phyloP scores from a whole-genome alignment of 2,797 vertebrate genomes.

The Lerista edwardsae region DNA sequence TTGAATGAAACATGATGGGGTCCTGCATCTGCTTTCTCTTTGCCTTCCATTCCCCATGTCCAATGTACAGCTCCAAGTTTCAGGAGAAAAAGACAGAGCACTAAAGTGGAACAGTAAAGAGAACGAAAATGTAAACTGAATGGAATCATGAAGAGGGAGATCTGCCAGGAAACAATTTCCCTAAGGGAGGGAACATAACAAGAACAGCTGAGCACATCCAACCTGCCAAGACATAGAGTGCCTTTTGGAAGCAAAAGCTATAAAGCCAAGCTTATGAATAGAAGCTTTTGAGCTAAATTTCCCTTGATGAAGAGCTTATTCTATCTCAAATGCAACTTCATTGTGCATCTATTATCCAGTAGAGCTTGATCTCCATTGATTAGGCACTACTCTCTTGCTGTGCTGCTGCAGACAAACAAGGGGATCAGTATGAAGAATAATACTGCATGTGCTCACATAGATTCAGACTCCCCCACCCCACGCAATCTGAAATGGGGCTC shows the following conservation, averaged over 20 bases:
- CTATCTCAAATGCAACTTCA: background rate
- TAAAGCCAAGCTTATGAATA: background rate
- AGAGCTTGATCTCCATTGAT: background rate
- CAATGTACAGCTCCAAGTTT: background rate
- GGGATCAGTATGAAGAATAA: background rate
- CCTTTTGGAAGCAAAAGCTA: background rate
- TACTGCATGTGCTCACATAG: background rate
- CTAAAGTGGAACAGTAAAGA: background rate
- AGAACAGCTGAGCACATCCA: background rate
- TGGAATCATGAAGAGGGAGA: background rate
- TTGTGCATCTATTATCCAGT: conserved; percentile 6
- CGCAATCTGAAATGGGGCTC: background rate
- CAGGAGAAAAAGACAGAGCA: background rate
- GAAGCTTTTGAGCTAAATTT: background rate
- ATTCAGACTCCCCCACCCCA: background rate
- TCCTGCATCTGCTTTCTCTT: background rate
- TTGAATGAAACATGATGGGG: background rate
- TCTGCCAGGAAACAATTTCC: background rate
- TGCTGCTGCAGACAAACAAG: background rate
- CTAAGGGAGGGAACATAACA: background rate
- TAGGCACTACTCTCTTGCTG: background rate
- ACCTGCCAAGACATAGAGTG: background rate
- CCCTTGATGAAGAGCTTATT: background rate
- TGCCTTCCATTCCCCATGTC: background rate
- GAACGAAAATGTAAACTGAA: background rate